Evolutionary conservation across 2,797 vertebrate genomes (phyloP), one percentile per base, ranked within the genome.

Genomic region (Cynopterus sphinx): DNA sequence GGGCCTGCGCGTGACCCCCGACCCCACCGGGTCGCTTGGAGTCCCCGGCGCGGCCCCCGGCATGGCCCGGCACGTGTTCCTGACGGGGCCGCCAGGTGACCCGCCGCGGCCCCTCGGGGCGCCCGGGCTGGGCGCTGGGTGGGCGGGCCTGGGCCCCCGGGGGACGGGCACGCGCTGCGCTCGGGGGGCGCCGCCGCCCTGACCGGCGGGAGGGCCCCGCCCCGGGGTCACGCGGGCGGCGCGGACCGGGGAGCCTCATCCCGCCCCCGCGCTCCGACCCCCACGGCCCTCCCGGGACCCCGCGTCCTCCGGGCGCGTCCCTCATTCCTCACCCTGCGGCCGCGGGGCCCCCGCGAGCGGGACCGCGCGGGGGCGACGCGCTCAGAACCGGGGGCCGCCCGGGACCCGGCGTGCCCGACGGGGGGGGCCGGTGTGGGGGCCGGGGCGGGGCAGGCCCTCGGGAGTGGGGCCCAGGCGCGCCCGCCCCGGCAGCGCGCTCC

Each of bases 81-180:
- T 99, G 61, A 99, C 99, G 9, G 99, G 99, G 97, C 98, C 98
- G 71, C 99, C 99, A 98, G 99, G 99, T 99, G 99, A 96, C 57
- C 41, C 2, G 11, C 39, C 19, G 0, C 4, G 39, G 10, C 21
- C 9, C 21, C 26, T 16, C 3, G 49, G 28, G 26, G 63, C 36
- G 78, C 9, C 36, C 22, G 51, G 15, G 49, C n/a, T n/a, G n/a
- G n/a, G n/a, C n/a, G n/a, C n/a, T n/a, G 81, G 36, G 41, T 31
- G 49, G 36, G 49, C 51, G 1, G 13, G 49, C 49, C n/a, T n/a
- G 1, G 53, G 33, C 55, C 16, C 39, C 31, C 0, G 36, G 74
- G 57, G 61, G 81, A 63, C 22, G 24, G 19, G 41, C 39, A 28
- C 33, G 7, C 26, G 33, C 33, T 7, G 43, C 2, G 19, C 3